A percentile compares a stretch with the other conserved stretches of the same genome.
Evolutionary conservation across 2,888 invertebrate species (phyloP).

Genomic region (Athrips mouffetella): DNA sequence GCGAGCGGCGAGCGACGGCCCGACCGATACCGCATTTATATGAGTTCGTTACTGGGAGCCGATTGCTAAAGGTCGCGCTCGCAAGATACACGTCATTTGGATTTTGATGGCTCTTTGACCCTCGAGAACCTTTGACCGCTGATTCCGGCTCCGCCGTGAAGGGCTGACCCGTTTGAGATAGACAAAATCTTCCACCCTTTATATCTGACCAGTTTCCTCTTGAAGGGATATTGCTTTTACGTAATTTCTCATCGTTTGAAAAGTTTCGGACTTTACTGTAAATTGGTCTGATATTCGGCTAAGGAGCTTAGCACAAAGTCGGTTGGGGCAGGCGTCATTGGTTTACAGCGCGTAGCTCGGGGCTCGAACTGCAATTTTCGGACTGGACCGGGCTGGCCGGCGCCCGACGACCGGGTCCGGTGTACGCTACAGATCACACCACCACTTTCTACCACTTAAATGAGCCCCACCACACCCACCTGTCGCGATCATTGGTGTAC

Average conservation of each 20-base stretch:
- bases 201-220: constrained; percentile 5
- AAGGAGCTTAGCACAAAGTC: not conserved
- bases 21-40: constrained; percentile 56
- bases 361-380: too few species aligned
- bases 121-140: constrained; percentile 33
- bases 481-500: too few species aligned
- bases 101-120: constrained; percentile 38
- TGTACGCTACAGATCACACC: too few species aligned
- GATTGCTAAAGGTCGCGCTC: constrained; percentile 30
- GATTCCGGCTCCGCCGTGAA: constrained; percentile 18
- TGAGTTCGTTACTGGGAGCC: constrained; percentile 48
- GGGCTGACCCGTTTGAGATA: constrained; percentile 11
- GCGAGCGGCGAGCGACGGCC: constrained; percentile 26
- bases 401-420: too few species aligned
- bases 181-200: constrained; percentile 15
- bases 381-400: too few species aligned
- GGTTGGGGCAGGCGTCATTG: too few species aligned
- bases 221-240: not conserved
- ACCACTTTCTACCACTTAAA: too few species aligned
- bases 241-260: constrained; percentile 2
- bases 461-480: too few species aligned
- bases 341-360: too few species aligned
- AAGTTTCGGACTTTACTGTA: not conserved
- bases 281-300: not conserved
- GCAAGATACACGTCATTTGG: constrained; percentile 38